phyloP scores from a whole-genome alignment of 2,888 invertebrate genomes.

The Saturnia pavonia region DNA sequence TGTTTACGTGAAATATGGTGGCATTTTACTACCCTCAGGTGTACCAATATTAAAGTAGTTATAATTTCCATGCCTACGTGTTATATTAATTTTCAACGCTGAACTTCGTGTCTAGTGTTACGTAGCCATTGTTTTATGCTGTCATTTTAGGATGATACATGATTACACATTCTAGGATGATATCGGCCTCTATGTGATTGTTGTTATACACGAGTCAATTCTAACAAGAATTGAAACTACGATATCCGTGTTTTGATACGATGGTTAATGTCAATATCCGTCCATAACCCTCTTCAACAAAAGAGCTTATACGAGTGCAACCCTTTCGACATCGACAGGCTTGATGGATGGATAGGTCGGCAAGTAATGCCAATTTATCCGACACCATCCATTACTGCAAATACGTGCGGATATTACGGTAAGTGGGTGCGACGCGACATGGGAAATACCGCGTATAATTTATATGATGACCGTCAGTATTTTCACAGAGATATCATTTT shows the following conservation, averaged over 20 bases:
- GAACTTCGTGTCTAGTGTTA: too few species aligned
- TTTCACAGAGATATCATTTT: not conserved
- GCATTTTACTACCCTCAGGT: too few species aligned
- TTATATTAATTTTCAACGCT: too few species aligned
- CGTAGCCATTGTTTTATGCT: too few species aligned
- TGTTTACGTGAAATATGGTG: too few species aligned
- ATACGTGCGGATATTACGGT: slow-evolving; percentile 22
- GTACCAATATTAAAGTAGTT: too few species aligned
- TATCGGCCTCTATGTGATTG: not conserved
- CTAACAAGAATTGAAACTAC: not conserved
- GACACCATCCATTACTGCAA: slow-evolving; percentile 33
- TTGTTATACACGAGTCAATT: not conserved
- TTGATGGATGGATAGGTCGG: slow-evolving; percentile 40
- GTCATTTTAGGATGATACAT: too few species aligned
- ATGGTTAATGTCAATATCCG: not conserved
- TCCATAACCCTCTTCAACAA: not conserved
- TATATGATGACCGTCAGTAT: not conserved
- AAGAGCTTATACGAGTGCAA: not conserved
- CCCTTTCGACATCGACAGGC: slow-evolving; percentile 20
- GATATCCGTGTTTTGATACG: not conserved
- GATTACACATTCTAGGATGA: not conserved
- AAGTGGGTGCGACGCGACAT: not conserved
- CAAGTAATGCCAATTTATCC: slow-evolving; percentile 37
- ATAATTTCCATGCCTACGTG: too few species aligned
- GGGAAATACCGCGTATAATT: not conserved